Base-by-base conservation (phyloP, 2,888 invertebrate species). In the Baronia brevicornis region DNA sequence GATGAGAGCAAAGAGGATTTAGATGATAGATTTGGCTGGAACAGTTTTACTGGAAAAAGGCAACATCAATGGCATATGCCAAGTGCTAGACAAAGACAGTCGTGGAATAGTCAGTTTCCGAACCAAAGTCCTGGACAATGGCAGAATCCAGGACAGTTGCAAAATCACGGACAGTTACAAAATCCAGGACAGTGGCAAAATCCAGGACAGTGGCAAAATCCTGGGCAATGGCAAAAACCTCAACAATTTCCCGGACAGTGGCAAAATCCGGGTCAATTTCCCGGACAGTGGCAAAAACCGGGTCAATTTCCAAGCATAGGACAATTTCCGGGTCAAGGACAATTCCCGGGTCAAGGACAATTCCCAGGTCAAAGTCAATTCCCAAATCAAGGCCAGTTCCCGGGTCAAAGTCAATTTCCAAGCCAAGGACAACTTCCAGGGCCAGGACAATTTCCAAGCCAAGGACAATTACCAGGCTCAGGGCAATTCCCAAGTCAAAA, bases 11-110 rank as follows among this genome's bases (percentile, higher is more conserved):
- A n/a, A n/a, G 46, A 54, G 1, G 41, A 53, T 6, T 42, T 77
- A 29, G 77, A 77, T 2, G 73, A 78, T 29, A 67, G 69, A 38
- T 77, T 75, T 12, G 70, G 61, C 5, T 59, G 46, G 48, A 42
- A 48, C 15, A 41, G 46, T 12, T 14, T 12, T 28, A 35, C 33
- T 12, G 18, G 18, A 8, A 8, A 10, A 7, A 8, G 12, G 9
- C 28, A 23, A 3, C 34, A 22, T 4, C 29, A 22, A 9, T 24
- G 4, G 39, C 27, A 15, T 3, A 23, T 11, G 20, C 29, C n/a
- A n/a, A n/a, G n/a, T n/a, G n/a, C n/a, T n/a, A n/a, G n/a, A n/a
- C n/a, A n/a, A n/a, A n/a, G n/a, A n/a, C n/a, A n/a, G n/a, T n/a
- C n/a, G n/a, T n/a, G n/a, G n/a, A n/a, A n/a, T n/a, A n/a, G n/a